Evolutionary conservation across 2,888 invertebrate genomes (phyloP).

Genomic region (Torymus auratus): DNA sequence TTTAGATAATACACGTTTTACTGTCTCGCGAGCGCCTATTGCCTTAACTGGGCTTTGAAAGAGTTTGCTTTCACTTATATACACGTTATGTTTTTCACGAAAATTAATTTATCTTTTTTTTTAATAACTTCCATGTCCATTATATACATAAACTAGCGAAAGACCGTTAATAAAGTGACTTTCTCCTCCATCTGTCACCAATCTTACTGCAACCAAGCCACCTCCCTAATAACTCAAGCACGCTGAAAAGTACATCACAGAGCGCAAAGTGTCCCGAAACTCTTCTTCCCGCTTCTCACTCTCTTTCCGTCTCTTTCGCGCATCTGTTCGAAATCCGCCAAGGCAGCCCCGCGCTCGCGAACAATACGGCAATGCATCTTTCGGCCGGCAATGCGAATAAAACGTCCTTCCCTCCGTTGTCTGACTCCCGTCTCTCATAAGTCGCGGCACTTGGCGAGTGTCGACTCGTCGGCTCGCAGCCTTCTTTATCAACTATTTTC

Average conservation of each 20-base stretch:
- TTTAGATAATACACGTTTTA: no score
- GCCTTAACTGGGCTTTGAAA: no score
- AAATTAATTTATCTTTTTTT: no score
- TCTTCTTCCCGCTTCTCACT: not conserved
- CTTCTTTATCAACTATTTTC: constrained; percentile 53
- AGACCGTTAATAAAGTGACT: not conserved
- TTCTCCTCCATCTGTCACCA: not conserved
- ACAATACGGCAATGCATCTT: constrained; percentile 43
- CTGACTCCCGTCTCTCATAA: constrained; percentile 39
- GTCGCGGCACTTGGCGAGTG: constrained; percentile 26
- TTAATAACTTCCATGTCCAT: no score
- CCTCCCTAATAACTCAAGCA: no score
- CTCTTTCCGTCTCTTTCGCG: not conserved
- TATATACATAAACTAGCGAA: no score
- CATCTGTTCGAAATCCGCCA: constrained; percentile 16
- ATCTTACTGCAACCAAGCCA: no score
- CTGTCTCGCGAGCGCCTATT: no score
- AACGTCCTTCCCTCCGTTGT: not conserved
- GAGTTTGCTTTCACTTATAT: no score
- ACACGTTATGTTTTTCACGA: no score
- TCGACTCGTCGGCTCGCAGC: not conserved
- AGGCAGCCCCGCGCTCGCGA: not conserved
- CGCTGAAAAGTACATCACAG: not conserved
- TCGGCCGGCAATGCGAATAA: constrained; percentile 18
- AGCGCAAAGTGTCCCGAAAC: not conserved